Evolutionary conservation across 2,113 vertebrate genomes (phyloP).

Genomic region (Upupa epops): DNA sequence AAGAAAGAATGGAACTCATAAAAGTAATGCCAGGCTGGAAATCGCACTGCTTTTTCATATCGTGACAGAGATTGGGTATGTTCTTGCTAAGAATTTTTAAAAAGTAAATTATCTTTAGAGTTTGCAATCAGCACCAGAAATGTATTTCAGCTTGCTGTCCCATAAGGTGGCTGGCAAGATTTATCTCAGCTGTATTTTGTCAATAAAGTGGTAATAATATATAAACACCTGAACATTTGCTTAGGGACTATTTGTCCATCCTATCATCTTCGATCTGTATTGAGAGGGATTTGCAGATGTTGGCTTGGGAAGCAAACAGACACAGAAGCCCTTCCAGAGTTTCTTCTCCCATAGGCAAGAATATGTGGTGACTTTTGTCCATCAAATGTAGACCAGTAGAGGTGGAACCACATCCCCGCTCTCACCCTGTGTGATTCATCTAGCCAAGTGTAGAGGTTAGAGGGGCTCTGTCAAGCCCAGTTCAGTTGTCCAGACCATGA

Average conservation of each 20-base stretch:
- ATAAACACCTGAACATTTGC: not conserved
- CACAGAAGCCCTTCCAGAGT: not conserved
- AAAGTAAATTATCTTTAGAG: not conserved
- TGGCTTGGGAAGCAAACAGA: not conserved
- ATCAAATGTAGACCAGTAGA: fast-evolving
- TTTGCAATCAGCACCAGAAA: not conserved
- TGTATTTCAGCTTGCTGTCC: not conserved
- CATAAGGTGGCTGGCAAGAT: not conserved
- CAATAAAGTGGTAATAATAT: not conserved
- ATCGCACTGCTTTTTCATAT: not conserved
- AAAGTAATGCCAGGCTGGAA: not conserved
- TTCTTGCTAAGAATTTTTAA: not conserved
- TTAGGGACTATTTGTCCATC: not conserved
- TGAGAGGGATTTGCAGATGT: not conserved
- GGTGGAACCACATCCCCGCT: fast-evolving
- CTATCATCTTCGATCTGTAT: not conserved
- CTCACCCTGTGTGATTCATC: not conserved
- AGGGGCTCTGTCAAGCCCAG: not conserved
- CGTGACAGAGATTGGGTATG: not conserved
- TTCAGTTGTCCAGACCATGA: not conserved
- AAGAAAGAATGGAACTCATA: not conserved
- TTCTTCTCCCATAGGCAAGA: not conserved
- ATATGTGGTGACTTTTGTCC: fast-evolving
- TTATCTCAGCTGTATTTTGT: not conserved
- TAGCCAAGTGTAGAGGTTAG: not conserved